Conservation (phyloP, 2,888 invertebrate genomes). For the Willowsia nigromaculata region DNA sequence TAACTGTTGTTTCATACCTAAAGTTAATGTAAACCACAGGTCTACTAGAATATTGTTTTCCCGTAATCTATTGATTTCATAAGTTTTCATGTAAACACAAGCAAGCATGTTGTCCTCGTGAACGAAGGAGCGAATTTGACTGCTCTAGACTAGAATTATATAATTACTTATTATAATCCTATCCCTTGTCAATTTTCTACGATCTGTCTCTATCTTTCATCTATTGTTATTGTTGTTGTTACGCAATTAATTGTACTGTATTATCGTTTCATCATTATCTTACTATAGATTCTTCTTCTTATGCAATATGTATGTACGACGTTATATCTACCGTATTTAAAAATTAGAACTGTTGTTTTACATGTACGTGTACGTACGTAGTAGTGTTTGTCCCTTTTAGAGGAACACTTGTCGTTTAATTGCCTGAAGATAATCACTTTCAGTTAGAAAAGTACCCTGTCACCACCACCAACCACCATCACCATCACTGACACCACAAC, state of each 20-base stretch:
- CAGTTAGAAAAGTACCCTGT: conserved; percentile 31
- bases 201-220: conserved; percentile 41
- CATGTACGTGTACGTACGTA: conserved; percentile 30
- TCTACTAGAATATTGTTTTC: neutral
- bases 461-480: conserved; percentile 6
- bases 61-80: conserved; percentile 25
- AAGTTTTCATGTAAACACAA: conserved; percentile 26
- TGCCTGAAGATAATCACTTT: conserved; percentile 52
- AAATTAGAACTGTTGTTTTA: conserved; percentile 18
- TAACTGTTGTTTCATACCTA: neutral
- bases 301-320: conserved; percentile 37
- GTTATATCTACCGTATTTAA: conserved; percentile 12
- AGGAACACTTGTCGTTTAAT: conserved; percentile 40
- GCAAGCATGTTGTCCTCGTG: conserved; percentile 38
- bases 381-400: conserved; percentile 33
- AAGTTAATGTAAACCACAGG: neutral
- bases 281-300: conserved; percentile 23
- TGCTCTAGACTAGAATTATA: conserved; percentile 21
- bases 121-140: conserved; percentile 37
- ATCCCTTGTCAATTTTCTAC: conserved; percentile 12
- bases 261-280: conserved; percentile 14
- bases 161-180: neutral
- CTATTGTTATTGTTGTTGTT: conserved; percentile 30
- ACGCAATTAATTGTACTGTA: conserved; percentile 9
- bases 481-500: conserved; percentile 21